phyloP scores from a whole-genome alignment of 2,888 invertebrate genomes.

The Lycaena phlaeas region DNA sequence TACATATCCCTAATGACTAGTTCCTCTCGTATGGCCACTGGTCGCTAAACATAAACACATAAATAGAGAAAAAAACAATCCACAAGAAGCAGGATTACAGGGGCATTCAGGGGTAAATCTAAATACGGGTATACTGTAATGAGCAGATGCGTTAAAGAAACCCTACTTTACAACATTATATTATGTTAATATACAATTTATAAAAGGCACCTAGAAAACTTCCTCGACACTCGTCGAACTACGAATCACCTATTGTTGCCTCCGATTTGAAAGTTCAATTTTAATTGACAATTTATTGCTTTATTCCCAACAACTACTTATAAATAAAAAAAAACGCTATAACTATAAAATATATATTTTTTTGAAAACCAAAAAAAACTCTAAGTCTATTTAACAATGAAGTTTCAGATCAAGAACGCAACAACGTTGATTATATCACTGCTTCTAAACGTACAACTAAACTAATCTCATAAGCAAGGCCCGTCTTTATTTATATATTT shows the following conservation, averaged over 20 bases:
- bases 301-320: conserved; percentile 9
- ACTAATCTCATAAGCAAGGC: conserved; percentile 68
- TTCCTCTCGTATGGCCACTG: conserved; percentile 66
- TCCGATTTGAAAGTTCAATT: conserved; percentile 34
- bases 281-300: conserved; percentile 20
- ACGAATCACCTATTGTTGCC: conserved; percentile 40
- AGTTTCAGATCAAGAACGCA: conserved; percentile 32
- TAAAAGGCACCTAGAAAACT: conserved; percentile 70
- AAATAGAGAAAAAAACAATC: neutral
- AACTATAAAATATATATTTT: neutral
- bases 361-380: conserved; percentile 1
- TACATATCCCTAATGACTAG: conserved; percentile 70
- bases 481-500: conserved; percentile 69
- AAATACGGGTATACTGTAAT: conserved; percentile 31
- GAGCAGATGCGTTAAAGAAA: conserved; percentile 62
- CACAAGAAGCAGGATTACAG: neutral
- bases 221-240: conserved; percentile 54
- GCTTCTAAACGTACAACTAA: conserved; percentile 60
- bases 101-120: neutral
- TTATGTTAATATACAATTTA: conserved; percentile 47
- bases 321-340: neutral
- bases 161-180: conserved; percentile 57
- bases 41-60: conserved; percentile 9
- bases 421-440: conserved; percentile 31
- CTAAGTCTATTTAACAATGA: conserved; percentile 15